Base-by-base conservation (phyloP, 2,888 invertebrate species). In the Abrostola tripartita region DNA sequence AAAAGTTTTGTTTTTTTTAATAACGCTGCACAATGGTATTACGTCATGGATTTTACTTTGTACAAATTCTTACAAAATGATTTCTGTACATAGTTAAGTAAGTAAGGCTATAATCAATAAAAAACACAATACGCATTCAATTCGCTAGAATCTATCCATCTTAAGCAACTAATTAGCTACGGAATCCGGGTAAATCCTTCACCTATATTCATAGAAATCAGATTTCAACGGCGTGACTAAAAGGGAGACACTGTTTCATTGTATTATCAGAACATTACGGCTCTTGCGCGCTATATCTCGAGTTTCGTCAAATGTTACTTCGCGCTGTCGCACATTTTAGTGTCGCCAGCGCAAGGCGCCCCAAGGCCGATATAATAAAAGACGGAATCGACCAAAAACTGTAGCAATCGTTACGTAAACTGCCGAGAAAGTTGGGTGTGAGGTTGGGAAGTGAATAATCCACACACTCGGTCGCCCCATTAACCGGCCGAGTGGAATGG, bases 291-390 rank as follows among this genome's bases (percentile, higher is more conserved):
- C 78, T 79, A 84, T 83, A 85, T 84, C 76, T 68, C 53, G 51
- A 74, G 81, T 90, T 89, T 90, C 89, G 86, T 85, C 85, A 88
- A 91, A 87, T 87, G 87, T 86, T 52, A 73, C 78, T 89, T 87
- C 88, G 88, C 84, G 77, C 81, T 61, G 79, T 82, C 85, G 85
- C 78, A 82, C 78, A 85, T 82, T 87, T 88, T 88, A 82, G 83
- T 88, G 85, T 84, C 85, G 82, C 84, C 79, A 71, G 76, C 85
- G 82, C 82, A 84, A 86, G 85, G 68, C 81, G 83, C 84, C 88
- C 83, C 91, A 91, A 91, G 91, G 92, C 87, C 88, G 81, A 73
- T 85, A 83, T 83, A 83, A 86, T 86, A 85, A 86, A 86, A 84
- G 84, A 76, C 82, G 84, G 88, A 88, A 85, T 90, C 83, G 85